Evolutionary conservation across 2,888 invertebrate genomes (phyloP), one percentile per base, ranked within the genome.

Genomic region (Thereva unica): DNA sequence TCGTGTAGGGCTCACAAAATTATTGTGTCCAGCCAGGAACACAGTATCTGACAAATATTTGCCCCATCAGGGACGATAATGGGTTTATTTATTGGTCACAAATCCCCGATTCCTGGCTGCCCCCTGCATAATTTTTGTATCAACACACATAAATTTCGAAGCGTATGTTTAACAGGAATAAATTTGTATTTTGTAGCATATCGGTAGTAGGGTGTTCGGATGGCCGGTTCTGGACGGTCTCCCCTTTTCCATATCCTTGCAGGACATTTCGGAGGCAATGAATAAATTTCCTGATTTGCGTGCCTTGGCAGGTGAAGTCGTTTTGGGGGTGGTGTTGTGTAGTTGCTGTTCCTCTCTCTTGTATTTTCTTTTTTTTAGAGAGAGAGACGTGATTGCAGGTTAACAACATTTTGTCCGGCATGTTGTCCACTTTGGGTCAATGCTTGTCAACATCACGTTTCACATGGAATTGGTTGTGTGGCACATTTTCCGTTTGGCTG

Each of bases 151-250:
- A 61, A 61, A 50, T 50, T 50, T 61, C 41, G 50, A 50, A 61
- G 50, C 49, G 49, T 23, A 50, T 61, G 61, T 61, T 61, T 34
- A 61, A 40, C 50, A 61, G 49, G 61, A 61, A 50, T 61, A 61
- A 61, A 61, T 61, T 61, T 61, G 61, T 50, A 61, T 50, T 61
- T 50, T 50, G 50, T 61, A 49, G 23, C 23, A 23, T 23, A 23
- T 23, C 23, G 23, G 23, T 23, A 23, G 23, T 23, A 23, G 23
- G 23, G 23, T 23, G 23, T 23, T 2, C 23, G 23, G 50, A 61
- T 41, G 50, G 61, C 10, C 34, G 34, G 47, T 50, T 61, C 41
- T n/a, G 23, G 55, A 8, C 12, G 7, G 23, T 23, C 5, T 38
- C 34, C 23, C 41, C 34, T 34, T n/a, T n/a, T 42, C 50, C 42